These are phyloP conservation scores for Helogale parvula DNA, from an alignment of 2,113 vertebrate species.

Conservation along the genomic window DNA sequence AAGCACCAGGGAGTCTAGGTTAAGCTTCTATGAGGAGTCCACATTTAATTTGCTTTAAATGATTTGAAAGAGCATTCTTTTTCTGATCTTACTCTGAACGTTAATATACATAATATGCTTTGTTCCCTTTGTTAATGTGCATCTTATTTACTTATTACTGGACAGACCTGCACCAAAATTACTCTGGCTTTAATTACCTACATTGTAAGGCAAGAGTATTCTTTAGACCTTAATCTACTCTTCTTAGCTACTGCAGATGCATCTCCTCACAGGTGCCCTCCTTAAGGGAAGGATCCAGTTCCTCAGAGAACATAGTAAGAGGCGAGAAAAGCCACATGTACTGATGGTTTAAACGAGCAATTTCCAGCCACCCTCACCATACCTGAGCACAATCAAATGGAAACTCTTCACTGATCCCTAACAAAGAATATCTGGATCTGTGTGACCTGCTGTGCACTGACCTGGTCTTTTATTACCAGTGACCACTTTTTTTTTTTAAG, in stretches of 20 bases:
- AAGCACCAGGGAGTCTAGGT: background rate
- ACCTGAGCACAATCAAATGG: background rate
- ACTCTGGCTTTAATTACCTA: background rate
- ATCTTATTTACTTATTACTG: conserved; percentile 8
- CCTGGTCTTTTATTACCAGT: background rate
- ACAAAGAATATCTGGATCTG: background rate
- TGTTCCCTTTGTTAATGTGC: conserved; percentile 7
- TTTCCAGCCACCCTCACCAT: background rate
- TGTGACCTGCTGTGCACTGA: background rate
- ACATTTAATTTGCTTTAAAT: conserved; percentile 38
- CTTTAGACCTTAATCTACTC: background rate
- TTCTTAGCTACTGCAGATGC: background rate
- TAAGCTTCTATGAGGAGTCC: background rate
- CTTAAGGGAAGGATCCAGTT: background rate
- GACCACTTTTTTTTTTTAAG: background rate
- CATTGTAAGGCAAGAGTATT: background rate
- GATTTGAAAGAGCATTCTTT: conserved; percentile 24
- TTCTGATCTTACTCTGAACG: conserved; percentile 7
- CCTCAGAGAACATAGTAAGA: background rate
- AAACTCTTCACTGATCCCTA: background rate
- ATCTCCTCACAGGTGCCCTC: background rate
- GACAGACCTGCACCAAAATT: background rate
- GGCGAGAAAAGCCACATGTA: too few species aligned
- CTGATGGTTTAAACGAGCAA: background rate
- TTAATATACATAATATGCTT: background rate